Conservation (phyloP, 2,113 vertebrate species). For the Apteryx mantelli region DNA sequence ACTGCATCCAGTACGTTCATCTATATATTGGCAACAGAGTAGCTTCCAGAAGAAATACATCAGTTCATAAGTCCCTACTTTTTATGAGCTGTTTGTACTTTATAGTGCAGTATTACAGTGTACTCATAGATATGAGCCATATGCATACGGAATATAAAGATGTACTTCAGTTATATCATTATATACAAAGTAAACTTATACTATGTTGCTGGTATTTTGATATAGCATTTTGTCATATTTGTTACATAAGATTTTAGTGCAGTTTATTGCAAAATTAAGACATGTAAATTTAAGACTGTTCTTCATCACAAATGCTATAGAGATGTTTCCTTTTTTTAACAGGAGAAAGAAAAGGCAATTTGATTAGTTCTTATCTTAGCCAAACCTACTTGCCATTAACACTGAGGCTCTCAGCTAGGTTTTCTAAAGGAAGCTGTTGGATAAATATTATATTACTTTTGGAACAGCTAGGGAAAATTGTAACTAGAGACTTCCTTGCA, state of each 20-base stretch:
- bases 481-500: background rate
- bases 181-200: background rate
- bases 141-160: background rate
- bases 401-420: background rate
- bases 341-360: background rate
- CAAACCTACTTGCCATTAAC: background rate
- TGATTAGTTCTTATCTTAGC: background rate
- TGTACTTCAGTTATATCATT: background rate
- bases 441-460: accelerated
- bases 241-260: background rate
- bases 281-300: background rate
- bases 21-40: background rate
- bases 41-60: background rate
- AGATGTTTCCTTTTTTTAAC: background rate
- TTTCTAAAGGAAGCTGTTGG: background rate
- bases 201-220: background rate
- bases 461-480: accelerated
- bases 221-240: background rate
- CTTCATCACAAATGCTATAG: background rate
- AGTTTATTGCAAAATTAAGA: background rate
- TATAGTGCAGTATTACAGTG: too few species aligned
- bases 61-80: background rate
- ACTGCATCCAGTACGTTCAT: background rate
- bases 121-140: background rate
- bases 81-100: background rate